Base-by-base conservation (phyloP, 2,888 invertebrate species). In the Pseudoips prasinana region DNA sequence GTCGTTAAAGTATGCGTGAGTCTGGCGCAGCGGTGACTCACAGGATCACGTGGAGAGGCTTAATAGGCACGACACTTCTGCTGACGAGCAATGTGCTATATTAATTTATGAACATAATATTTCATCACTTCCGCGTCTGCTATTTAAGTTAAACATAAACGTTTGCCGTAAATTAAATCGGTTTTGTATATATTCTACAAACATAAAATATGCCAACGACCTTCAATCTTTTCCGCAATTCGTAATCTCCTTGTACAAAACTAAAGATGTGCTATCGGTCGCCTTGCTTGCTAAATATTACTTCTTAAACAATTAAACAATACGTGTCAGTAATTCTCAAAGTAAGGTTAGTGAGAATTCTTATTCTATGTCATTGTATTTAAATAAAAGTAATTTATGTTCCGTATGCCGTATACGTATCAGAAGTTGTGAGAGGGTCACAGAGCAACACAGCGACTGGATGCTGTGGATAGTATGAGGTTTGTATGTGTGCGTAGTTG, bases 141-240 rank as follows among this genome's bases (percentile, higher is more conserved):
- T 65, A 64, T 47, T 59, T 62, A 54, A 55, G 59, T 60, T 58
- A 58, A 57, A 40, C 42, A 33, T 41, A 46, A 37, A 44, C 33
- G 45, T 42, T 46, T 44, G 45, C 56, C 46, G 48, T 54, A 54
- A 60, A 52, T 54, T 49, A 43, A 44, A 22, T 43, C 26, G 43
- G 45, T 47, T 39, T 39, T 51, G 34, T 43, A 41, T 41, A 40
- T 47, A 37, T 53, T 51, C 46, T 39, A 55, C 52, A 46, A 49
- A 54, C 52, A 56, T n/a, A n/a, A 42, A 45, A 46, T 56, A 46
- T 52, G 36, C 39, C 34, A 42, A 56, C 50, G 71, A 58, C 78
- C 77, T 77, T 67, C 65, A 70, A 57, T 64, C 53, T 71, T 71
- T 73, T 79, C 75, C 72, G 73, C 61, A 54, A 64, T 64, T 63